These are phyloP conservation scores for Molossus molossus DNA, from an alignment of 2,797 vertebrate species.

Conservation along the genomic window DNA sequence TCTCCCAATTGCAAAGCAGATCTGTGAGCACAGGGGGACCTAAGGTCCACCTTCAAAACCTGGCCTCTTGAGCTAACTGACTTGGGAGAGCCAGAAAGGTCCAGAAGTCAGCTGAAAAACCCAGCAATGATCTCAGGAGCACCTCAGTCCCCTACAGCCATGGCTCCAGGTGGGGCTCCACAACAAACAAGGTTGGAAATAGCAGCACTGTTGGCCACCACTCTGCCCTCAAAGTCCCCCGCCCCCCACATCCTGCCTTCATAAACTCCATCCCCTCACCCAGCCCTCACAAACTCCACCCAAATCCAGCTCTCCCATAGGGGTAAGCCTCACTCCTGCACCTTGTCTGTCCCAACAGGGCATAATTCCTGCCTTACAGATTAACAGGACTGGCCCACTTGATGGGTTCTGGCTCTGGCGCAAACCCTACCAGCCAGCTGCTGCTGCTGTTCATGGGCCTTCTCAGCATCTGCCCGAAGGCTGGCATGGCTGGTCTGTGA, in stretches of 20 bases:
- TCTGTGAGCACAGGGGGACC: neutral
- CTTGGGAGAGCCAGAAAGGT: neutral
- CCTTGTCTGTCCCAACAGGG: too few species aligned
- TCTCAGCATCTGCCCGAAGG: conserved; percentile 92
- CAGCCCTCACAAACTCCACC: neutral
- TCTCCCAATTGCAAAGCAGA: neutral
- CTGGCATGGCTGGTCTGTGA: conserved; percentile 92
- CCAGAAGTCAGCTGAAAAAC: neutral
- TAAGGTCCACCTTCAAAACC: neutral
- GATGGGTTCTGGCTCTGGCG: neutral
- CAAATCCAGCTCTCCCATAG: neutral
- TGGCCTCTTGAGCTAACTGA: neutral
- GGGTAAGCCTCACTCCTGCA: neutral
- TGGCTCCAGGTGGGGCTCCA: neutral
- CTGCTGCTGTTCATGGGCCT: conserved; percentile 92
- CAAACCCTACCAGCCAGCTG: conserved; percentile 88
- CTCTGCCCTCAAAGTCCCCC: neutral
- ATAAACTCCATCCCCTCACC: neutral
- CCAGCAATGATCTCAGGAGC: neutral
- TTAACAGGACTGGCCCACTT: neutral
- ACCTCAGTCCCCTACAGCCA: too few species aligned
- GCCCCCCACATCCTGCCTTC: neutral
- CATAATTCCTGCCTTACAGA: neutral
- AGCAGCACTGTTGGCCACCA: neutral
- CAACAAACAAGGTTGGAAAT: neutral